Evolutionary conservation across 2,888 invertebrate species (phyloP), one percentile per base, ranked within the genome.

Genomic region (Suillia variegata): DNA sequence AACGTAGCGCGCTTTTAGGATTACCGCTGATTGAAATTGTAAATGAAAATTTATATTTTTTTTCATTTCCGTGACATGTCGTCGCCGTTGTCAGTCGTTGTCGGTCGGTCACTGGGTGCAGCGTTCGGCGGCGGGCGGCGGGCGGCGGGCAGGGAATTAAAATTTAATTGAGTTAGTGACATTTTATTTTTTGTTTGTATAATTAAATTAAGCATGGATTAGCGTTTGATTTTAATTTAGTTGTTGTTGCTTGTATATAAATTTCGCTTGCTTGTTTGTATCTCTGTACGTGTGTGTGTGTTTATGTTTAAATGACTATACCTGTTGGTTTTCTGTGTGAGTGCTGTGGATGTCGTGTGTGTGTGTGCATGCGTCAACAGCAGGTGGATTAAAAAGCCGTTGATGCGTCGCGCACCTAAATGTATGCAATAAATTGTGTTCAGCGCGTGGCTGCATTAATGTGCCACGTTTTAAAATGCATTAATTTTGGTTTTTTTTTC

Each of bases 11-110:
- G 70, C 74, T 73, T 72, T 69, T 70, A 74, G 79, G 78, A 78
- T 78, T 78, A 79, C 71, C 77, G 73, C 76, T 79, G 78, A 78
- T 78, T 79, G 78, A 79, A 78, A 79, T 79, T 78, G 79, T 77
- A 78, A 79, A 78, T 78, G 77, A 79, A 79, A 78, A 78, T 76
- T 77, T 79, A 78, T 79, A 75, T n/a, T n/a, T n/a, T n/a, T n/a
- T n/a, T n/a, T n/a, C n/a, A n/a, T n/a, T 13, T 47, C n/a, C 5
- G 20, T 20, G 17, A 8, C 6, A 10, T 31, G 26, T 31, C 17
- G 17, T n/a, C 24, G 15, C 31, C 24, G 15, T 24, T 15, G 26
- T 51, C n/a, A n/a, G 24, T 26, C 17, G 22, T 54, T 62, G 59
- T n/a, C n/a, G n/a, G n/a, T n/a, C n/a, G n/a, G n/a, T 65, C 63